Evolutionary conservation across 1,140 invertebrate species (phyloP), one percentile per base, ranked within the genome.

Genomic region (Caerostris extrusa): DNA sequence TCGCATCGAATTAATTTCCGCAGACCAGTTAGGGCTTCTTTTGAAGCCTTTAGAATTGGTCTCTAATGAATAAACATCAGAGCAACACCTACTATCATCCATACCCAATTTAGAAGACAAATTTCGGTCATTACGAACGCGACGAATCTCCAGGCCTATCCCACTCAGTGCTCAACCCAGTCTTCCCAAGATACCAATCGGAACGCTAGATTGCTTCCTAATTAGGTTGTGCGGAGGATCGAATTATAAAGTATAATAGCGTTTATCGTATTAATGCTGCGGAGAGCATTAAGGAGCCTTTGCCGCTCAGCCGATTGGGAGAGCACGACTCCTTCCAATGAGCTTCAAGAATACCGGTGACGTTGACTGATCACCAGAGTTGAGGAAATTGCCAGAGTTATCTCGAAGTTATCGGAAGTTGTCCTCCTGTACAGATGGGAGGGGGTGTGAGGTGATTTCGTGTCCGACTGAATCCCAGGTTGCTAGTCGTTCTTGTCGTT

Each of bases 161-260:
- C 12, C 12, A 17, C 7, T 64, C 34, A 50, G 34, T 53, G 71
- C 34, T 50, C 50, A 77, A 50, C 55, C 56, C 17, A 12, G 7
- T 34, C 6, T 17, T 4, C 17, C 82, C 14, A 3, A 56, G 55
- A 85, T 58, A 83, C 8, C 82, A 85, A 85, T 85, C 81, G 55
- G 14, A 56, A 34, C n/a, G 50, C 55, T 85, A 58, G 82, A 19
- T 85, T 58, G 82, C 17, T n/a, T 56, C 55, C 82, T 85, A 85
- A 85, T 85, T 58, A 85, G 82, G 7, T 58, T 57, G 57, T 58
- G 57, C 56, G n/a, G 55, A 56, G 17, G 55, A 57, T 57, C 82
- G 55, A 57, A 85, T 85, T 85, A 85, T 58, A 85, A 85, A 85
- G 82, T 85, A 85, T 85, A 85, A 85, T 85, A 58, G 55, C 82